Evolutionary conservation across 2,888 invertebrate genomes (phyloP), one percentile per base, ranked within the genome.

Genomic region (Andrena bicolor): DNA sequence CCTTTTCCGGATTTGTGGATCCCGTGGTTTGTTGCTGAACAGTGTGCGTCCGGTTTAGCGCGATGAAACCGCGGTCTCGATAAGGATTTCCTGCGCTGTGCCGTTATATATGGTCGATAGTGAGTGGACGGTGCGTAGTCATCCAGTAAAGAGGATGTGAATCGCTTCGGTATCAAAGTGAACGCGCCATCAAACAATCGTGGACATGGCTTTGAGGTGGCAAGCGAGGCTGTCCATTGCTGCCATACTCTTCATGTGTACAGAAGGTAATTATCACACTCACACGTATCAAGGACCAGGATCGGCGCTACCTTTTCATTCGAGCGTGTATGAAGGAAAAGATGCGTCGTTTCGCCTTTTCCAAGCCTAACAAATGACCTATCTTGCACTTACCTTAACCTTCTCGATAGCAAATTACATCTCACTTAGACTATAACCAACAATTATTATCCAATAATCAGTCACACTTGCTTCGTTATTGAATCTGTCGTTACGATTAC

Each of bases 201-300:
- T 86, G 90, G 93, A 93, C 90, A 94, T 94, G 94, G 94, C 93
- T 92, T 87, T 93, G 89, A 91, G 93, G 93, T 94, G 94, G 94
- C 94, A 94, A 90, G 91, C 93, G 88, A 92, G 93, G 86, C 92
- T 94, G 83, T 93, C 92, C 82, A 92, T 94, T 89, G 93, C 92
- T 91, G 93, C 94, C 89, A 92, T 94, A 89, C 91, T 94, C 87
- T 92, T 94, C 90, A 93, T 94, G 90, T 94, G 93, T 86, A 93
- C 93, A 56, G 93, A 94, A 94, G 94, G 94, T 94, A 93, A 91
- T 83, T 79, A 51, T 60, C 16, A 68, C 56, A 23, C 23, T 56
- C 8, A 56, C 56, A 1, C 56, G 26, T 4, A 23, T 1, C 23
- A 10, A 10, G 23, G 10, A 10, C 2, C 23, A 4, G 41, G 41